Percentiles rank a stretch among this genome's conserved stretches.
These are phyloP conservation scores for Drosophila tanythrix DNA, from an alignment of 2,888 invertebrate species.

Conservation along the genomic window DNA sequence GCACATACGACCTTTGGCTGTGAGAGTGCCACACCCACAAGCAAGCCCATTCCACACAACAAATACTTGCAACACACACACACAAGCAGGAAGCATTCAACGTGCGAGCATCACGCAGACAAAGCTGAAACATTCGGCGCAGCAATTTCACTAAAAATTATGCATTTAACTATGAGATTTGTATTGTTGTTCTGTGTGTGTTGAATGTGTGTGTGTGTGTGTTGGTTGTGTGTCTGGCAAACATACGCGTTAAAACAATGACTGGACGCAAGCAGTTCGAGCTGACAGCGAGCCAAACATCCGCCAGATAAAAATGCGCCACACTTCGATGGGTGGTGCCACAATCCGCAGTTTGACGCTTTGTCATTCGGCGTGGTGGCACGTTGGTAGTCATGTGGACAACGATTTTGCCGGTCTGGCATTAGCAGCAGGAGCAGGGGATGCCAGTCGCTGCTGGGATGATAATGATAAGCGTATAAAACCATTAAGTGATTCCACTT, in stretches of 20 bases:
- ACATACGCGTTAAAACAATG: conserved; percentile 77
- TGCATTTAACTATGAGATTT: conserved; percentile 45
- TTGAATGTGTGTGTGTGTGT: conserved; percentile 5
- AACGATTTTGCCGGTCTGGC: conserved; percentile 24
- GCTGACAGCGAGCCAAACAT: conserved; percentile 80
- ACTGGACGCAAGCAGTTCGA: conserved; percentile 67
- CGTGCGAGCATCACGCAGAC: conserved; percentile 33
- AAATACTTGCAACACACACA: background rate
- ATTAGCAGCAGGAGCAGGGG: conserved; percentile 8
- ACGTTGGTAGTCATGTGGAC: conserved; percentile 20
- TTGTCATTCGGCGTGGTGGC: conserved; percentile 27
- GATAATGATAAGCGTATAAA: conserved; percentile 82
- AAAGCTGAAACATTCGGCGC: conserved; percentile 71
- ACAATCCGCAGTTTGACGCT: conserved; percentile 5
- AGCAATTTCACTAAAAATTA: conserved; percentile 64
- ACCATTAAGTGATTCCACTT: conserved; percentile 84
- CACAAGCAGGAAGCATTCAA: conserved; percentile 3
- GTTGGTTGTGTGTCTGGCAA: conserved; percentile 33
- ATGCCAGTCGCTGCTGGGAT: conserved; percentile 37
- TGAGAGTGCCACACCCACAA: conserved; percentile 19
- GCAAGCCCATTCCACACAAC: background rate
- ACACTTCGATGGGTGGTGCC: conserved; percentile 32
- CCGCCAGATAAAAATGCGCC: conserved; percentile 71
- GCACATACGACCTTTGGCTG: conserved; percentile 62
- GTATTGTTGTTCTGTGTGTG: conserved; percentile 3